phyloP scores from a whole-genome alignment of 2,888 invertebrate genomes.

The Mythimna vitellina region DNA sequence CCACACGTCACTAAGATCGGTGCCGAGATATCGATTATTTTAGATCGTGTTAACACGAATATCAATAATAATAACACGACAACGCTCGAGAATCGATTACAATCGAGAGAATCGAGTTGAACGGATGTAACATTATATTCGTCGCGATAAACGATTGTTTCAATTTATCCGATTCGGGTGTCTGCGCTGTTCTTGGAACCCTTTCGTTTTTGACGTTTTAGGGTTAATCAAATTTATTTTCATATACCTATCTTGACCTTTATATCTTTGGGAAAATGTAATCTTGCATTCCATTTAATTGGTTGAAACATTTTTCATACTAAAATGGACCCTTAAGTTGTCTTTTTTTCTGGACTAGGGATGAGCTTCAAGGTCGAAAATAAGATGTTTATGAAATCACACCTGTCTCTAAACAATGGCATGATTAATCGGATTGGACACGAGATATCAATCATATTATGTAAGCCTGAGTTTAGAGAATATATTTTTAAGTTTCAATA shows the following conservation, averaged over 20 bases:
- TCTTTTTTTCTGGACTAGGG: conserved; percentile 14
- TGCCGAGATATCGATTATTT: conserved; percentile 68
- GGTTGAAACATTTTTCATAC: conserved; percentile 57
- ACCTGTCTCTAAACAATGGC: background rate
- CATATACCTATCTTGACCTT: conserved; percentile 62
- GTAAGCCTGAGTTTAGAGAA: background rate
- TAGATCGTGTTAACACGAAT: conserved; percentile 70
- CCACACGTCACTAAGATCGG: conserved; percentile 67
- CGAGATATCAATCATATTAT: background rate
- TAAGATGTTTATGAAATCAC: background rate
- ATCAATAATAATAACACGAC: conserved; percentile 71
- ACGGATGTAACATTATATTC: conserved; percentile 74
- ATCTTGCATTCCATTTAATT: conserved; percentile 58
- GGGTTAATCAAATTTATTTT: conserved; percentile 69
- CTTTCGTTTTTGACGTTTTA: conserved; percentile 68
- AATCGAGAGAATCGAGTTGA: conserved; percentile 66
- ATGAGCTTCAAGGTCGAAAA: background rate
- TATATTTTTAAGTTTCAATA: too few relatives aligned
- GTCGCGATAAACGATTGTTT: conserved; percentile 72
- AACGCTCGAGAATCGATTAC: conserved; percentile 73
- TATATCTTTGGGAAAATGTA: conserved; percentile 63
- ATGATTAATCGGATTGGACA: background rate
- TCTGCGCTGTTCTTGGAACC: conserved; percentile 57
- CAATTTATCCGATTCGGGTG: conserved; percentile 69
- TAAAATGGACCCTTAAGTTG: conserved; percentile 24